phyloP scores from a whole-genome alignment of 1,140 invertebrate genomes.

The Papilio polytes region DNA sequence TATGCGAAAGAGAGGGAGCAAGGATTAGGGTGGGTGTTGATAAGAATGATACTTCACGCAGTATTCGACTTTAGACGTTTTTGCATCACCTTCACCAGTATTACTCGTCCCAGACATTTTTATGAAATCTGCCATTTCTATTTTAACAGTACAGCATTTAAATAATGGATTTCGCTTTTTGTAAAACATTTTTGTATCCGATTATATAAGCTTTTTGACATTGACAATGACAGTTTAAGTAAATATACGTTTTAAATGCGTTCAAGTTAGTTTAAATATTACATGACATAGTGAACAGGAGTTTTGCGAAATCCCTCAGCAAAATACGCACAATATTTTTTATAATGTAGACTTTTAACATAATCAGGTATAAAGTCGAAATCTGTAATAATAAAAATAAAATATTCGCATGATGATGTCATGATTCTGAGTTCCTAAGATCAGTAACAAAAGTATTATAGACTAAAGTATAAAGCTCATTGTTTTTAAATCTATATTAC shows the following conservation, averaged over 20 bases:
- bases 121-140: conserved; percentile 47
- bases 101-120: conserved; percentile 37
- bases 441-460: neutral
- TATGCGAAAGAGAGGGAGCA: no score
- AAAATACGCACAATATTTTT: no score
- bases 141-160: conserved; percentile 23
- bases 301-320: no score
- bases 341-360: no score
- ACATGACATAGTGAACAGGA: neutral
- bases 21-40: conserved; percentile 19
- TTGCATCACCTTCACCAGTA: conserved; percentile 43
- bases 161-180: neutral
- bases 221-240: conserved; percentile 35
- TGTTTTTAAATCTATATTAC: no score
- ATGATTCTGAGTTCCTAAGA: neutral
- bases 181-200: conserved; percentile 2
- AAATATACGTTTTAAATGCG: neutral
- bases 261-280: neutral
- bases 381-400: no score
- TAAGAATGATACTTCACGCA: conserved; percentile 52
- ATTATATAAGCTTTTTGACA: neutral
- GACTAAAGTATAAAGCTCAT: no score
- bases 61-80: conserved; percentile 43
- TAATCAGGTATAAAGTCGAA: no score
- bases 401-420: no score